These are phyloP conservation scores for Egretta garzetta DNA, from an alignment of 2,113 vertebrate genomes.

Conservation along the genomic window DNA sequence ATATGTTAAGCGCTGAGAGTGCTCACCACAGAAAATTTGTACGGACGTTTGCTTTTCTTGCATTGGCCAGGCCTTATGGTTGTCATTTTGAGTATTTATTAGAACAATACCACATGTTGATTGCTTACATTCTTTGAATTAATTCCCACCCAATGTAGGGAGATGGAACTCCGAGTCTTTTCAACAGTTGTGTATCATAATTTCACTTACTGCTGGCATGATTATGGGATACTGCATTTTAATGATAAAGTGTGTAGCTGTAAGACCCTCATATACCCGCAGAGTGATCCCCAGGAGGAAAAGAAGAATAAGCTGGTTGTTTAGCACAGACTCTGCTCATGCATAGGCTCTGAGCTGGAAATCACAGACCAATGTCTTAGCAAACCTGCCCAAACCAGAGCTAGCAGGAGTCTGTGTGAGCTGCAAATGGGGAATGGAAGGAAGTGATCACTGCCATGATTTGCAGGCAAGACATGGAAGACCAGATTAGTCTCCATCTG, in stretches of 20 bases:
- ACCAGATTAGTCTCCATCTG: not conserved
- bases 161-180: slow-evolving; percentile 22
- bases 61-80: slow-evolving; percentile 42
- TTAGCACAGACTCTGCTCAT: not conserved
- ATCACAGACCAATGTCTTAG: not conserved
- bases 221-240: not conserved
- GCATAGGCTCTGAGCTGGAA: not conserved
- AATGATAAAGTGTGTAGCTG: not conserved
- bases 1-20: not conserved
- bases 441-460: not conserved
- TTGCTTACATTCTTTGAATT: slow-evolving; percentile 44
- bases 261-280: not conserved
- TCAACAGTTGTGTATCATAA: not conserved
- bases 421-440: not conserved
- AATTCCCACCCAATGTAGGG: slow-evolving; percentile 16
- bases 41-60: slow-evolving; percentile 51
- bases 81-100: slow-evolving; percentile 59
- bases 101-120: slow-evolving; percentile 47
- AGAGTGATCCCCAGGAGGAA: not conserved
- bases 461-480: not conserved
- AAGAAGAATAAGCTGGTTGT: not conserved
- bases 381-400: not conserved
- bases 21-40: slow-evolving; percentile 53
- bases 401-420: not conserved
- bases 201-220: not conserved